Evolutionary conservation across 1,140 invertebrate species (phyloP).

Genomic region (Brachionus rubens): DNA sequence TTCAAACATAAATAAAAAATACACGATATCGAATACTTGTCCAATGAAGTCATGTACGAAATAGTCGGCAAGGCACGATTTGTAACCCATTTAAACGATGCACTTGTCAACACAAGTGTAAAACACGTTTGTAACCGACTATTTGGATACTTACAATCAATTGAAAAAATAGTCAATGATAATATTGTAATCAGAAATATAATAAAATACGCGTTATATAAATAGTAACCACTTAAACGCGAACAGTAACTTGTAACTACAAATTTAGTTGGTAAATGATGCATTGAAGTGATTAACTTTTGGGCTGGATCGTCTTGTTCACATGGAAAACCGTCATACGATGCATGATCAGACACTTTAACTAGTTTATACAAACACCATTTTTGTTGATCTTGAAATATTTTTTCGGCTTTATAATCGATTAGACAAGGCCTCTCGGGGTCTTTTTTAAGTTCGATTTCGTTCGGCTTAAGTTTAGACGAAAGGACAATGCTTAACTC

Average conservation of each 20-base stretch:
- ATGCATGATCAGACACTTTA: background rate
- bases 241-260: constrained; percentile 37
- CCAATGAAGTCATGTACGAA: constrained; percentile 33
- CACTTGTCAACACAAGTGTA: background rate
- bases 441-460: constrained; percentile 3
- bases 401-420: background rate
- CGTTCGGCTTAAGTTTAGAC: background rate
- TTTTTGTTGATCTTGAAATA: constrained; percentile 41
- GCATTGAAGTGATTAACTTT: background rate
- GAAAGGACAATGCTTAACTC: constrained; percentile 10
- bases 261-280: constrained; percentile 5
- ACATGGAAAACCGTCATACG: constrained; percentile 3
- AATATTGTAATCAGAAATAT: constrained; percentile 13
- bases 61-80: background rate
- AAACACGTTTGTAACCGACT: background rate
- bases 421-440: background rate
- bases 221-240: constrained; percentile 8
- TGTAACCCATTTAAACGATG: constrained; percentile 2
- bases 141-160: background rate
- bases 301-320: background rate
- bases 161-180: constrained; percentile 6
- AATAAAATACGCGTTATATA: background rate
- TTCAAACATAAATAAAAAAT: background rate
- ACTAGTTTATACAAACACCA: constrained; percentile 28
- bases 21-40: constrained; percentile 27